Evolutionary conservation across 2,888 invertebrate species (phyloP).

Genomic region (Caradrina kadenii): DNA sequence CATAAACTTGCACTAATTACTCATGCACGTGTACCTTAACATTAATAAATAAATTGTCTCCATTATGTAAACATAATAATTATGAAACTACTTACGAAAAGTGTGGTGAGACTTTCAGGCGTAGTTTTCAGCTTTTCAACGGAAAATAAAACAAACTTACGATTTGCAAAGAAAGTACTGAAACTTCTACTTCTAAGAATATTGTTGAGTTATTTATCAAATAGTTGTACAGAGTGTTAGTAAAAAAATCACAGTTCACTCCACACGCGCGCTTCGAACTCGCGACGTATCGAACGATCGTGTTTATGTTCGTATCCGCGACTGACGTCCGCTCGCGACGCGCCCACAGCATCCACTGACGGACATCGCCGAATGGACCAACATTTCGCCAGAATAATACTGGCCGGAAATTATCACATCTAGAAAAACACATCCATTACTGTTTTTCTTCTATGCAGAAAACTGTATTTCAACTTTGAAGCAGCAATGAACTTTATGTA

Average conservation of each 20-base stretch:
- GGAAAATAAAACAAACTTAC: neutral
- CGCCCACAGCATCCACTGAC: conserved; percentile 61
- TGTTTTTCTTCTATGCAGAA: neutral
- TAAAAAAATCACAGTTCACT: conserved; percentile 40
- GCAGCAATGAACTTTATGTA: conserved; percentile 3
- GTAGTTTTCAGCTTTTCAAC: neutral
- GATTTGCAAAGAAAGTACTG: neutral
- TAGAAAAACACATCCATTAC: conserved; percentile 19
- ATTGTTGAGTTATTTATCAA: neutral
- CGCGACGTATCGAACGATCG: conserved; percentile 25
- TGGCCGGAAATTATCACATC: conserved; percentile 34
- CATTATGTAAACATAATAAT: too few relatives aligned
- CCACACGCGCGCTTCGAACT: conserved; percentile 32
- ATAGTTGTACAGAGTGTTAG: neutral
- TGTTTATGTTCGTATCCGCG: neutral
- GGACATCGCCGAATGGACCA: conserved; percentile 53
- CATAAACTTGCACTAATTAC: neutral
- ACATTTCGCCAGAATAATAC: conserved; percentile 39
- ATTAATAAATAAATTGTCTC: neutral
- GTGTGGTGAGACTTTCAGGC: conserved; percentile 2
- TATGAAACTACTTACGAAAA: conserved; percentile 33
- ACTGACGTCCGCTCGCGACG: conserved; percentile 49
- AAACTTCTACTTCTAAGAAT: neutral
- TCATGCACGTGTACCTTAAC: neutral
- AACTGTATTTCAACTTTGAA: neutral